Evolutionary conservation across 1,140 invertebrate genomes (phyloP), one percentile per base, ranked within the genome.

Genomic region (Drosophila micromelanica): DNA sequence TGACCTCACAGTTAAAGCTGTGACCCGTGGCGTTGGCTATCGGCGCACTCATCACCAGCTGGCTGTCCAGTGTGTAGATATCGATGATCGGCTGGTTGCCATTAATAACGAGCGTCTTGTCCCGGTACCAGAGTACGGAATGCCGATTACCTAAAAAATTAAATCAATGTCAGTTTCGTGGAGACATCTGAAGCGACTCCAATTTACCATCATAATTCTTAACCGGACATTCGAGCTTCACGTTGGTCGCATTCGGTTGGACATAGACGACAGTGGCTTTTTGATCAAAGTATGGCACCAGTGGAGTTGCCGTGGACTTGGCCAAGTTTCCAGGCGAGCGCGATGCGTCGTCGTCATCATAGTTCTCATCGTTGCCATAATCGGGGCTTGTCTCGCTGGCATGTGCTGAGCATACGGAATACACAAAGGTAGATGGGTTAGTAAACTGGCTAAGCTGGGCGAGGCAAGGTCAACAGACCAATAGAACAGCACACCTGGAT

Each of bases 131-230:
- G 1, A 90, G 60, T 3, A 90, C 69, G 9, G 30, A 65, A 65
- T 90, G 86, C 5, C 64, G 75, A 32, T 17, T 17, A 6, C 45
- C 87, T 90, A 30, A 6, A 40, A 38, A 7, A 35, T 9, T 15
- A 37, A 40, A 13, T n/a, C n/a, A 37, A 17, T 8, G 27, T 11
- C 4, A 17, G 45, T 4, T 13, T 32, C 8, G 23, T 15, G 13
- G 20, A 40, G 11, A 54, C 42, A 15, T 7, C 38, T 11, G 9
- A 20, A 23, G 12, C 9, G 20, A 17, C 20, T 42, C 3, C 0
- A 1, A 56, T 69, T 80, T 67, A 90, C 86, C 65, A 64, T 90
- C 56, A 42, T 74, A 90, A 23, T 90, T 86, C 49, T 82, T 81
- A 0, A 80, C 86, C 6, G 86, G 86, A 35, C 86, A 90, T 2